Percentiles rank a stretch among this genome's conserved stretches.
Evolutionary conservation across 2,888 invertebrate species (phyloP).

Genomic region (Apodemia zela): DNA sequence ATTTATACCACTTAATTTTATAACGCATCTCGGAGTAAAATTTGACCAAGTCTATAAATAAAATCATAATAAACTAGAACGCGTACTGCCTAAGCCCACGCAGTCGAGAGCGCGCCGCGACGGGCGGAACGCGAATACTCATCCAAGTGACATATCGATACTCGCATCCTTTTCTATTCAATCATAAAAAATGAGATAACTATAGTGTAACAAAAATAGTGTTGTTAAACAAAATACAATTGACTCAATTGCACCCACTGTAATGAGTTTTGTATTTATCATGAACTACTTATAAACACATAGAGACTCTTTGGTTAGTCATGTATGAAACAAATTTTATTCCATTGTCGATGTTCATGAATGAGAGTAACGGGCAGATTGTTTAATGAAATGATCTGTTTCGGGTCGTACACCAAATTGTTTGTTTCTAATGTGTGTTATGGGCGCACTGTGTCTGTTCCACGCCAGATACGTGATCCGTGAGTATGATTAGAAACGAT

Average conservation of each 20-base stretch:
- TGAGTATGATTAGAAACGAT: constrained; percentile 43
- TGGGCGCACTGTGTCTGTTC: constrained; percentile 70
- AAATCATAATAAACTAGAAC: constrained; percentile 46
- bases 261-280: constrained; percentile 6
- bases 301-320: background rate
- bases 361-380: constrained; percentile 1
- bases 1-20: constrained; percentile 31
- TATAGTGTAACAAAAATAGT: constrained; percentile 16
- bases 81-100: constrained; percentile 39
- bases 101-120: constrained; percentile 58
- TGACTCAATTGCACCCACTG: constrained; percentile 27
- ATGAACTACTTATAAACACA: background rate
- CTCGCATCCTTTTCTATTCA: constrained; percentile 27
- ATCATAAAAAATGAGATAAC: constrained; percentile 27
- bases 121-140: constrained; percentile 37
- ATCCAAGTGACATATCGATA: constrained; percentile 25
- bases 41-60: constrained; percentile 59
- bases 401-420: constrained; percentile 16
- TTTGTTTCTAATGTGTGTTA: constrained; percentile 58
- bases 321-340: background rate
- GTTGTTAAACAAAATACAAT: constrained; percentile 13
- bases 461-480: constrained; percentile 72
- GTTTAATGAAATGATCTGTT: constrained; percentile 15
- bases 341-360: constrained; percentile 9
- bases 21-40: constrained; percentile 34